phyloP scores from a whole-genome alignment of 2,888 invertebrate species.

The Mycalesis mineus region DNA sequence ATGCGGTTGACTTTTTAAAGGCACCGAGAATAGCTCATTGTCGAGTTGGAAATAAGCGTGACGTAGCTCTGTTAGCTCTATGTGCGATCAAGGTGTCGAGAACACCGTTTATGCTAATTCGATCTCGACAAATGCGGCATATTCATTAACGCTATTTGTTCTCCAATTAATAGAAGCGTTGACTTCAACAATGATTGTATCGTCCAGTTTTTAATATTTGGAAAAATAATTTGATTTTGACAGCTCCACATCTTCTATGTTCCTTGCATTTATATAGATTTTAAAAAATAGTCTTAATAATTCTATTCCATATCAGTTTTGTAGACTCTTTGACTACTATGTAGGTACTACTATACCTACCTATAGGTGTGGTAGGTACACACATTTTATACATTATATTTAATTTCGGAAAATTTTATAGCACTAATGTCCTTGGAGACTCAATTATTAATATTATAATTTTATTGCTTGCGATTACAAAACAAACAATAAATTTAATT shows the following conservation, averaged over 20 bases:
- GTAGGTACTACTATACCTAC: too few species aligned
- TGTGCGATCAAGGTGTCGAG: slow-evolving; percentile 1
- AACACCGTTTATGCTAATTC: slow-evolving; percentile 7
- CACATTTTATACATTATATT: too few species aligned
- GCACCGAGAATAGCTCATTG: slow-evolving; percentile 54
- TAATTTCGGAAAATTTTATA: neutral
- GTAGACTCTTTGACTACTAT: too few species aligned
- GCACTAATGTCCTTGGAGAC: neutral
- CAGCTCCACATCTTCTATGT: neutral
- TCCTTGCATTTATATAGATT: neutral
- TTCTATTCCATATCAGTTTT: too few species aligned
- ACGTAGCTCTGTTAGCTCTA: slow-evolving; percentile 41
- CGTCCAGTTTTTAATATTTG: neutral
- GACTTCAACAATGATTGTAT: slow-evolving; percentile 6
- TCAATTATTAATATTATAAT: neutral
- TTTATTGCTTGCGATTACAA: neutral
- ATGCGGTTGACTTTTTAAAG: slow-evolving; percentile 62
- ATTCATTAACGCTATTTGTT: slow-evolving; percentile 25
- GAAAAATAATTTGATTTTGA: neutral
- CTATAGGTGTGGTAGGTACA: too few species aligned
- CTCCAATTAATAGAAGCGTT: slow-evolving; percentile 28
- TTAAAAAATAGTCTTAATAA: too few species aligned
- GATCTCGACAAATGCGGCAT: slow-evolving; percentile 9
- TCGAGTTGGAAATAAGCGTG: slow-evolving; percentile 51
- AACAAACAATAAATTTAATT: neutral